Conservation (phyloP, 2,888 invertebrate genomes). For the Lapara coniferarum region DNA sequence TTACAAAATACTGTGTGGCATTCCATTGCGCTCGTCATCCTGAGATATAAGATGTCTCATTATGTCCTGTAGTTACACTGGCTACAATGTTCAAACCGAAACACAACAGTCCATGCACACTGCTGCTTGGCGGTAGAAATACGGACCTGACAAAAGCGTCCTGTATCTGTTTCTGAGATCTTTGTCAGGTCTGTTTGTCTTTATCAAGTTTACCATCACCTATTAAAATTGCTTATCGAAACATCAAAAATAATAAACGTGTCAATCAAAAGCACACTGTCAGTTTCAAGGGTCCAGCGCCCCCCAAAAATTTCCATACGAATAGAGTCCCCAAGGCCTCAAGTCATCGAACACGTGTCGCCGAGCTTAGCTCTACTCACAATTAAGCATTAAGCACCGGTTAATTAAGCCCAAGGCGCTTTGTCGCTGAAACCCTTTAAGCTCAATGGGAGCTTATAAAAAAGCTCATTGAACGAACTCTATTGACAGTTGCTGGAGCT, state of each 20-base stretch:
- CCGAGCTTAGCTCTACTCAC: constrained; percentile 78
- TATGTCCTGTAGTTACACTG: too few species aligned
- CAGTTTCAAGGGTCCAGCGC: constrained; percentile 1
- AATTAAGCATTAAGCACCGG: constrained; percentile 81
- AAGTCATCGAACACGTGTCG: constrained; percentile 78
- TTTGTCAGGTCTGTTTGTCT: too few species aligned
- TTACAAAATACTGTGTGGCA: too few species aligned
- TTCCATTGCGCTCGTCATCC: too few species aligned
- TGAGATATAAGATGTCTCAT: too few species aligned
- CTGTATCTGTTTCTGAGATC: too few species aligned
- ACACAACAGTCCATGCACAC: too few species aligned
- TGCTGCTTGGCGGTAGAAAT: too few species aligned
- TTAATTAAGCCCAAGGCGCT: constrained; percentile 79
- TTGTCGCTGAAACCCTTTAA: constrained; percentile 78
- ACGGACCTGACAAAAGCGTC: too few species aligned
- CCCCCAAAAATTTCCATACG: constrained; percentile 65
- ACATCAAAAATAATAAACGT: constrained; percentile 4
- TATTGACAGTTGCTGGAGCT: constrained; percentile 53
- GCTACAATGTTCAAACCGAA: too few species aligned
- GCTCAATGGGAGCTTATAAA: constrained; percentile 67
- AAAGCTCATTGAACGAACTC: constrained; percentile 70
- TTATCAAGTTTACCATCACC: too few species aligned
- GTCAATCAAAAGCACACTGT: constrained; percentile 10
- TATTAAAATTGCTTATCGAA: too few species aligned
- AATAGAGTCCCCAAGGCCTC: constrained; percentile 59